Percentiles rank a stretch among this genome's conserved stretches.
Conservation (phyloP, 2,888 invertebrate species). For the Augiades crinisus region DNA sequence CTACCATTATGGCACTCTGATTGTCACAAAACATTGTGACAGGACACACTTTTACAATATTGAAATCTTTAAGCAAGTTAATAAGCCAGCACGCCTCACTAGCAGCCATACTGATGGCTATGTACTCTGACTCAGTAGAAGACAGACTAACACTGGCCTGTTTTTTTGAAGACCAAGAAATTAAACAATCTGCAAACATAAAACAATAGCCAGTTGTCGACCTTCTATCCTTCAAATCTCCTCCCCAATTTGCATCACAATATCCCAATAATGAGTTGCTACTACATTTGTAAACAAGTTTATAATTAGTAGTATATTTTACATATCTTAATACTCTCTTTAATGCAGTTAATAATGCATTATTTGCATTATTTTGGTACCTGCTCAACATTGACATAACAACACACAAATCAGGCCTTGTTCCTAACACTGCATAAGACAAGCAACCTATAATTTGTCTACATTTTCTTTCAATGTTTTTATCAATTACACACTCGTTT, state of each 20-base stretch:
- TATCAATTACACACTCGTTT: slow-evolving; percentile 8
- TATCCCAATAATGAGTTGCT: slow-evolving; percentile 1
- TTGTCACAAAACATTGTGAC: slow-evolving; percentile 28
- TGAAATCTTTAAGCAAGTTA: slow-evolving; percentile 26
- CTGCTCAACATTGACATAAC: slow-evolving; percentile 27
- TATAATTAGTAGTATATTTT: slow-evolving; percentile 20
- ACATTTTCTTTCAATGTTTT: slow-evolving; percentile 30
- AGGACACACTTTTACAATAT: slow-evolving; percentile 15
- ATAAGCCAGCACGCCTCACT: slow-evolving; percentile 29
- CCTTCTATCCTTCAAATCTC: slow-evolving; percentile 20
- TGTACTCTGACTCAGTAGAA: slow-evolving; percentile 26
- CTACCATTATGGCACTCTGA: slow-evolving; percentile 25
- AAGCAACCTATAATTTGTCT: slow-evolving; percentile 31
- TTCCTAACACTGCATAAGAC: slow-evolving; percentile 32
- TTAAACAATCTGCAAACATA: slow-evolving; percentile 34
- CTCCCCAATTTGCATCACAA: slow-evolving; percentile 26
- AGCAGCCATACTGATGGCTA: slow-evolving; percentile 26
- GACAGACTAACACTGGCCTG: slow-evolving; percentile 33
- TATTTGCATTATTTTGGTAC: slow-evolving; percentile 27
- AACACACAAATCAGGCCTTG: slow-evolving; percentile 32
- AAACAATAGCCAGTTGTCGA: slow-evolving; percentile 36
- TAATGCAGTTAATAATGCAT: slow-evolving; percentile 17
- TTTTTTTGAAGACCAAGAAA: slow-evolving; percentile 41
- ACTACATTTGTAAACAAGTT: slow-evolving; percentile 19
- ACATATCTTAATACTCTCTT: slow-evolving; percentile 28